A percentile compares a stretch with the other conserved stretches of the same genome.
phyloP scores from a whole-genome alignment of 1,140 invertebrate genomes.

The Drosophila teissieri region DNA sequence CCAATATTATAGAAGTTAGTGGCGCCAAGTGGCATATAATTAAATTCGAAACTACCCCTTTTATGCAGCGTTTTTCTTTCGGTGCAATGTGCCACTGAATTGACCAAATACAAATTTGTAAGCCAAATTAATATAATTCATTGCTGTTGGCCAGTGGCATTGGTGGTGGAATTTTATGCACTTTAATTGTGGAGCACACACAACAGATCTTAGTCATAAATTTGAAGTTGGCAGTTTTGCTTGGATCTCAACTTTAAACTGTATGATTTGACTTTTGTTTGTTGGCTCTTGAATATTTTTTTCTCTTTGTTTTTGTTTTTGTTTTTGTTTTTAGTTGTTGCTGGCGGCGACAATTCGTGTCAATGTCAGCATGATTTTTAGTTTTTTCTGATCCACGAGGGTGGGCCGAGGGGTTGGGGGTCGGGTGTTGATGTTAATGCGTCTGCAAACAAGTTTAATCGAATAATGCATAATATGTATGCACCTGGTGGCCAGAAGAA shows the following conservation, averaged over 20 bases:
- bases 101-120: conserved; percentile 2
- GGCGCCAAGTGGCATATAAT: neutral
- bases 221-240: conserved; percentile 25
- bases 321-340: conserved; percentile 23
- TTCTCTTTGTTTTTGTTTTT: conserved; percentile 16
- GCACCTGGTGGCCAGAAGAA: neutral
- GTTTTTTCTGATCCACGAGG: conserved; percentile 39
- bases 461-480: conserved; percentile 53
- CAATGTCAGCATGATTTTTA: conserved; percentile 77
- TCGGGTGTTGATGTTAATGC: conserved; percentile 46
- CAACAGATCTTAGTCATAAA: conserved; percentile 13
- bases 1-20: no score
- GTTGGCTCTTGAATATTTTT: conserved; percentile 30
- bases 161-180: conserved; percentile 68
- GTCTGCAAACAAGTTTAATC: conserved; percentile 58
- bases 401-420: neutral
- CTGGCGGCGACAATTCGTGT: conserved; percentile 74
- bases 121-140: conserved; percentile 22
- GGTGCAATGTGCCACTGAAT: neutral
- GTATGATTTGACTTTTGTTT: conserved; percentile 45
- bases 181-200: conserved; percentile 33
- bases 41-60: neutral
- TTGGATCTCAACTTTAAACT: conserved; percentile 71
- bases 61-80: neutral
- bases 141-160: conserved; percentile 56